Evolutionary conservation across 1,140 invertebrate genomes (phyloP), one percentile per base, ranked within the genome.

Genomic region (Pteromalus puparum): DNA sequence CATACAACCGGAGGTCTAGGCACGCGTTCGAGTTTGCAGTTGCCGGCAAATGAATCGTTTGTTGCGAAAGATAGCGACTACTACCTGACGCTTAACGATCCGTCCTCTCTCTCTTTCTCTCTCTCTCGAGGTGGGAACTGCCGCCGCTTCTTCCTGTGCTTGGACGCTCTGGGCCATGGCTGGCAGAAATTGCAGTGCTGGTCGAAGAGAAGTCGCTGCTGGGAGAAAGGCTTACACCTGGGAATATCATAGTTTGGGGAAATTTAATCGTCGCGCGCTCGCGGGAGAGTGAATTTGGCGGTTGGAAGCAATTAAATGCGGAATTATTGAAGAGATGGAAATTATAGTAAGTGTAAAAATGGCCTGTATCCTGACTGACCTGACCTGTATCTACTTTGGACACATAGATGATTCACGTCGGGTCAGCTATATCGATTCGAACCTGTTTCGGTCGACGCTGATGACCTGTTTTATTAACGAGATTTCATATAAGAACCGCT

Each of bases 141-240:
- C 67, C 26, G 67, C 24, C 26, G 67, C 24, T 28, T 81, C 85
- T 84, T 73, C 82, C 65, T 61, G 84, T 74, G 82, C 74, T 72
- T 13, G 78, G 46, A 15, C 73, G 73, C 67, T 77, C 84, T 79
- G 30, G 46, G 30, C 61, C 48, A 46, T 67, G 73, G 77, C 75
- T 82, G 65, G 68, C 68, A 70, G 68, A 87, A 87, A 82, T 83
- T 82, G 79, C 77, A 87, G 76, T 85, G 82, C 85, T 85, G 85
- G 82, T 86, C 72, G 72, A 5, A 34, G 72, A 42, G 78, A 70
- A 80, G 26, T 21, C 13, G 38, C 38, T 28, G 2, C 1, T 28
- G 18, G 42, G 28, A 48, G 38, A 4, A n/a, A 70, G 67, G 26
- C 0, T 46, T 26, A 26, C 38, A 38, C 72, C 72, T 15, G n/a